phyloP scores from a whole-genome alignment of 1,140 invertebrate genomes.

The Helicoverpa armigera region DNA sequence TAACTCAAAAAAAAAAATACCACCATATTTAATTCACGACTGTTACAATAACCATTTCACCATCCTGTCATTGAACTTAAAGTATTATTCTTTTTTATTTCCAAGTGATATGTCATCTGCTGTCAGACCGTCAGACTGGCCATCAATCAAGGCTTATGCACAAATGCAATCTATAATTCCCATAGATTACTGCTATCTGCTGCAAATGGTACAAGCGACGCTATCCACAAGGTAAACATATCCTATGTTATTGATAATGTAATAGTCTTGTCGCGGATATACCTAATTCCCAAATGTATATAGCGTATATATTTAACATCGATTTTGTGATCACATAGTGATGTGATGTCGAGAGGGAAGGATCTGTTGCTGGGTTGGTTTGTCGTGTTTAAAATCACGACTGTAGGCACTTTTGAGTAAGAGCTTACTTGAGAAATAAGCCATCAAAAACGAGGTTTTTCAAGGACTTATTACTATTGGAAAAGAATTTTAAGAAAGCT shows the following conservation, averaged over 20 bases:
- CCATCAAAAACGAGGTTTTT: too few relatives aligned
- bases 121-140: background rate
- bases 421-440: too few relatives aligned
- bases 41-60: background rate
- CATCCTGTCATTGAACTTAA: background rate
- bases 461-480: too few relatives aligned
- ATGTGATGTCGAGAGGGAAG: background rate
- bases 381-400: too few relatives aligned
- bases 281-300: constrained; percentile 18
- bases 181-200: constrained; percentile 3
- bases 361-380: too few relatives aligned
- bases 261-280: constrained; percentile 26
- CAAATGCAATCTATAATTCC: constrained; percentile 35
- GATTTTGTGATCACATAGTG: background rate
- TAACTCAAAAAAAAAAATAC: too few relatives aligned
- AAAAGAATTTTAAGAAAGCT: too few relatives aligned
- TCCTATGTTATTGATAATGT: constrained; percentile 22
- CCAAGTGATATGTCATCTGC: background rate
- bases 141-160: constrained; percentile 19
- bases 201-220: background rate
- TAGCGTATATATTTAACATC: background rate
- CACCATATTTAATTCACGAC: too few relatives aligned
- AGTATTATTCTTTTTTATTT: background rate
- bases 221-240: background rate
- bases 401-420: too few relatives aligned